Evolutionary conservation across 2,797 vertebrate genomes (phyloP), one percentile per base, ranked within the genome.

Genomic region (Sylvilagus floridanus): DNA sequence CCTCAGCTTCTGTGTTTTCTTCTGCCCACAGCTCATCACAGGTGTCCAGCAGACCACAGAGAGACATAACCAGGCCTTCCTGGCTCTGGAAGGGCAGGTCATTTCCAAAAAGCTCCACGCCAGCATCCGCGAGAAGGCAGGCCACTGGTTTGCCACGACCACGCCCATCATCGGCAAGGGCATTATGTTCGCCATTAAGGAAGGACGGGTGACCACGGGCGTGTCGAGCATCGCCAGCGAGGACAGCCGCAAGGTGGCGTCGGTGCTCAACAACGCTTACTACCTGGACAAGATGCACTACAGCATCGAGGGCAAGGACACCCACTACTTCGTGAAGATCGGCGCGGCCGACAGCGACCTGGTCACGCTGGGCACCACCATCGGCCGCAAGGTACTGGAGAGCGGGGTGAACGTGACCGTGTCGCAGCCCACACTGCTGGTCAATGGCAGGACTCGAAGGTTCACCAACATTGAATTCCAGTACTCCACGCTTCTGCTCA

Each of bases 221-320:
- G 97, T 99, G 79, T 99, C 99, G 2, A 98, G 99, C 93, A 98
- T 99, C 42, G 99, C 99, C 95, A 99, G 98, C 0, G 99, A 99
- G 30, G 99, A 99, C 97, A 99, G 99, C 98, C 99, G 99, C 63
- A 99, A 99, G 95, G 99, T 99, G 90, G 99, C 99, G 1, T 98
- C 99, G 0, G 99, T 99, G 95, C 99, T 99, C 32, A 99, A 99
- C 92, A 99, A 98, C 0, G 99, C 99, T 63, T 98, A 99, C 98
- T 99, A 99, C 98, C 98, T 99, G 35, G 99, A 99, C 77, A 99
- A 99, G 78, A 99, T 99, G 96, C 99, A 99, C 97, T 99, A 99
- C 97, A 99, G 99, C 93, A 99, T 99, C 85, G 99, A 99, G 24
- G 99, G 99, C 42, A 99, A 97, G 85, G 99, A 99, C 95, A 99